phyloP scores from a whole-genome alignment of 2,113 vertebrate species.

The Hypomesus transpacificus region DNA sequence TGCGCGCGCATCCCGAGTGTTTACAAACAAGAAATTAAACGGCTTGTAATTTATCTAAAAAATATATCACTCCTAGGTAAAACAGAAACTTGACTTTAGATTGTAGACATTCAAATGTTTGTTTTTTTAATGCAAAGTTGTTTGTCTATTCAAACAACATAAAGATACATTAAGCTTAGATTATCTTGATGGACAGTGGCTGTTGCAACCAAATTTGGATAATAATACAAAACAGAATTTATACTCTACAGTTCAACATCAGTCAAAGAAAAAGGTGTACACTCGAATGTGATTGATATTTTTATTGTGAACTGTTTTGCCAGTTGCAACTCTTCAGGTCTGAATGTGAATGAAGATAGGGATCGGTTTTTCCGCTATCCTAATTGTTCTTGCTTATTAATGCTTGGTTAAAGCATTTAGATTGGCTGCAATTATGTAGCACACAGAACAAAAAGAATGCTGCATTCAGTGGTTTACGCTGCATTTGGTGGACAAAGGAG shows the following conservation, averaged over 20 bases:
- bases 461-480: conserved; percentile 15
- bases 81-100: too few relatives aligned
- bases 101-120: too few relatives aligned
- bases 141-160: too few relatives aligned
- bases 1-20: too few relatives aligned
- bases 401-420: conserved; percentile 20
- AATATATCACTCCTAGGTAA: not conserved
- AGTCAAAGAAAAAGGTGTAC: not conserved
- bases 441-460: conserved; percentile 15
- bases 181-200: too few relatives aligned
- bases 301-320: not conserved
- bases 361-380: not conserved
- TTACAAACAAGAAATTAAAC: not conserved
- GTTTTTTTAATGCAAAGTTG: too few relatives aligned
- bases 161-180: too few relatives aligned
- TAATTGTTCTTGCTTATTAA: conserved; percentile 21
- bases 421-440: conserved; percentile 25
- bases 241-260: too few relatives aligned
- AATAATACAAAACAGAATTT: too few relatives aligned
- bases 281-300: not conserved
- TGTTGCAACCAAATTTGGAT: too few relatives aligned
- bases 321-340: not conserved
- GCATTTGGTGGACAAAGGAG: conserved; percentile 19
- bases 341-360: not conserved
- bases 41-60: not conserved